Conservation (phyloP, 2,888 invertebrate genomes). For the Hanleya hanleyi region DNA sequence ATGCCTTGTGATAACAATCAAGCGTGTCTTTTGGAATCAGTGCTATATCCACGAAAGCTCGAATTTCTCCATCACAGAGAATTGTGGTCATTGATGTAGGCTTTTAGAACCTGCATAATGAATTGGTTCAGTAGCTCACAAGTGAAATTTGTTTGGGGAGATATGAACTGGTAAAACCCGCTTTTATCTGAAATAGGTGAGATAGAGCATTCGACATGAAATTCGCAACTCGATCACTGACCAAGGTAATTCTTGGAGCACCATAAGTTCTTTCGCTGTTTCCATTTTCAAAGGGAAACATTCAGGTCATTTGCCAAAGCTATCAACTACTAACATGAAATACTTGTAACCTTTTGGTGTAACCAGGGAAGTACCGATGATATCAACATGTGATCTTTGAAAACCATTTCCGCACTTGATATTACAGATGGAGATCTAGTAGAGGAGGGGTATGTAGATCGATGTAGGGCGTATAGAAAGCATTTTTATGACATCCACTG, state of each 20-base stretch:
- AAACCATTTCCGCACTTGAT: slow-evolving; percentile 22
- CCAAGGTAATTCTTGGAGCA: slow-evolving; percentile 32
- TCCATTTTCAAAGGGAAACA: slow-evolving; percentile 36
- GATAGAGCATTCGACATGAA: slow-evolving; percentile 41
- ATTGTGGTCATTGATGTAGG: neutral
- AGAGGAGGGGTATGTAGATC: too few relatives aligned
- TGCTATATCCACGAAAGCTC: too few relatives aligned
- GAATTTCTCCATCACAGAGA: too few relatives aligned
- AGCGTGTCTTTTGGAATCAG: too few relatives aligned
- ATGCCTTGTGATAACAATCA: too few relatives aligned
- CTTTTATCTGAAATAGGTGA: slow-evolving; percentile 35
- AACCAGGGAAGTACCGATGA: slow-evolving; percentile 18
- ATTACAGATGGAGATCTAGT: slow-evolving; percentile 20
- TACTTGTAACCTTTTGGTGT: slow-evolving; percentile 17
- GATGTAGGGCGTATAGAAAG: too few relatives aligned
- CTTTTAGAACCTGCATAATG: neutral
- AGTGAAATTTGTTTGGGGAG: neutral
- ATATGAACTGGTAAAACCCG: slow-evolving; percentile 24
- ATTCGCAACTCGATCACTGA: slow-evolving; percentile 35
- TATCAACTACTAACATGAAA: slow-evolving; percentile 35
- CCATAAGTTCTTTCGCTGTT: slow-evolving; percentile 37
- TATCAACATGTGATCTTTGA: slow-evolving; percentile 37
- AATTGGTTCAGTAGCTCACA: slow-evolving; percentile 13
- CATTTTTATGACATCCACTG: too few relatives aligned
- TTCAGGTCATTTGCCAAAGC: slow-evolving; percentile 39